Base-by-base conservation (phyloP, 2,113 vertebrate species). In the Rhinogobius similis region DNA sequence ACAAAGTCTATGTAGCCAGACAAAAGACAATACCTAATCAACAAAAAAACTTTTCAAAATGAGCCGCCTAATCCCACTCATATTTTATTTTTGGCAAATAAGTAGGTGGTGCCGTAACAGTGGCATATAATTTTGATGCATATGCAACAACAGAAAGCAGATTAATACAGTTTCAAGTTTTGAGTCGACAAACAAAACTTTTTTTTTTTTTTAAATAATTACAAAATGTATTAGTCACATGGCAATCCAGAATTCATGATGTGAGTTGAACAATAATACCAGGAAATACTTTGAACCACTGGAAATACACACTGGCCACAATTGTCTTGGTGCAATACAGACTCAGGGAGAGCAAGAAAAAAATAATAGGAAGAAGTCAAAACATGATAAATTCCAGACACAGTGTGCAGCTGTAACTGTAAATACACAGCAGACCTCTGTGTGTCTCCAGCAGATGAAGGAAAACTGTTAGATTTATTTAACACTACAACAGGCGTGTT, bases 311-410 rank as follows among this genome's bases (percentile, higher is more conserved):
- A 5, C 77, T 59, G 44, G 72, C 39, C 70, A 43, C 48, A 62
- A 62, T 68, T n/a, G n/a, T n/a, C n/a, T 78, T 66, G 66, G 20
- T 12, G 16, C 44, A 67, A 48, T 50, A 50, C n/a, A 67, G 70
- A 44, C 59, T 11, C 44, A 20, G 20, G 7, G 20, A 50, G 58
- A 70, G 11, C 23, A 41, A 50, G 44, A 62, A 43, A 38, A 76
- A 73, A 83, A 23, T n/a, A 79, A 52, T 5, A 46, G 41, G 24
- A 78, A 24, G 63, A 70, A 77, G 52, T 32, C 62, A 70, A 84
- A 85, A 82, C 71, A 81, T 21, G 12, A 62, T 59, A 75, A 26
- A 85, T 72, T 82, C 70, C 70, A 78, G 29, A 65, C 68, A 61
- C 67, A 68, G 72, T 53, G 0, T 61, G 68, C 16, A 46, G 21